Conservation (phyloP, 1,140 invertebrate genomes). For the Onthophagus taurus region DNA sequence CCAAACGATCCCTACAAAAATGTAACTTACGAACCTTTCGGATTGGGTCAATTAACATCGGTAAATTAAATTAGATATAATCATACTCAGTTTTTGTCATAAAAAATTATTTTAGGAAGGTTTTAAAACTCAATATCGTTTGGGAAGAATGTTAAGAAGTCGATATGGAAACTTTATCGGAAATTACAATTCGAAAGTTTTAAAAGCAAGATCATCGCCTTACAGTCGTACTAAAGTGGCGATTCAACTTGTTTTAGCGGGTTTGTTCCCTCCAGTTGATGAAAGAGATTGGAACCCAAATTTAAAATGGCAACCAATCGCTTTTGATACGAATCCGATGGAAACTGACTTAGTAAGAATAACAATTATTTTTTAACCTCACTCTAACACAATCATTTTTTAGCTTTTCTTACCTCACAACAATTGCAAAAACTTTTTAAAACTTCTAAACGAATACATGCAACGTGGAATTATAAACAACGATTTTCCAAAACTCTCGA, state of each 20-base stretch:
- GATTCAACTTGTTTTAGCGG: conserved; percentile 33
- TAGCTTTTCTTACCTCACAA: background rate
- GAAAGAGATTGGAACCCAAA: conserved; percentile 28
- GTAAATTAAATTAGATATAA: conserved; percentile 1
- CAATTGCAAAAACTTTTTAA: conserved; percentile 1
- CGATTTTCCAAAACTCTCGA: too few relatives aligned
- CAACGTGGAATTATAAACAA: background rate
- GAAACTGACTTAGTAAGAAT: background rate
- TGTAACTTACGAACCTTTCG: conserved; percentile 52
- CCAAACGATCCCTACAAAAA: conserved; percentile 53
- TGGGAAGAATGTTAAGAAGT: conserved; percentile 4
- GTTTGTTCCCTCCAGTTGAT: conserved; percentile 32
- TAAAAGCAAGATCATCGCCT: conserved; percentile 46
- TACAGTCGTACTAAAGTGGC: conserved; percentile 47
- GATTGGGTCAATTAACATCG: conserved; percentile 30
- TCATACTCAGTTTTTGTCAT: background rate
- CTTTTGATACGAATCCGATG: conserved; percentile 15
- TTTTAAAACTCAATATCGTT: background rate
- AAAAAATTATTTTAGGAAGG: conserved; percentile 8
- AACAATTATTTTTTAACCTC: background rate
- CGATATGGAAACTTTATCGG: conserved; percentile 5
- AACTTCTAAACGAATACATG: background rate
- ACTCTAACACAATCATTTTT: background rate
- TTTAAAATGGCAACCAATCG: conserved; percentile 38
- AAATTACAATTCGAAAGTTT: conserved; percentile 31